Conservation (phyloP, 2,888 invertebrate genomes). For the Hoplodrina ambigua region DNA sequence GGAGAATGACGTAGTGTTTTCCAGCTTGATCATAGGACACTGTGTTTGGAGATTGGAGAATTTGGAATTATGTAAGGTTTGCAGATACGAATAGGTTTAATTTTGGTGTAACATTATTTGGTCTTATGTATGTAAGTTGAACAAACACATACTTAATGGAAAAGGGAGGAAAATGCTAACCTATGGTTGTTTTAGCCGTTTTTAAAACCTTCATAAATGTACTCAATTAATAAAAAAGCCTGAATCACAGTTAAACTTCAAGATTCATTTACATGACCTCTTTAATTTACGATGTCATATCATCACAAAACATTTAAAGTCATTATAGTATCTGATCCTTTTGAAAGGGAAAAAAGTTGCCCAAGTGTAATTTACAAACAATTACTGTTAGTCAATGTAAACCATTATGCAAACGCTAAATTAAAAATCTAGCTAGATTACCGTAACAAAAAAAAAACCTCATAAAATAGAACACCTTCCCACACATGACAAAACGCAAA, state of each 20-base stretch:
- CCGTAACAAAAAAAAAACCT: conserved; percentile 21
- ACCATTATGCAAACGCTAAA: conserved; percentile 29
- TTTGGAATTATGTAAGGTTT: neutral
- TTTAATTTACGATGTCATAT: neutral
- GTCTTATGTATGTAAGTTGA: no score
- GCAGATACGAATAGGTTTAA: no score
- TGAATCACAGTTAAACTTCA: no score
- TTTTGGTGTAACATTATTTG: neutral
- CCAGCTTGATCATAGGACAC: conserved; percentile 21
- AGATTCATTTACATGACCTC: neutral
- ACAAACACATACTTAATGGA: neutral
- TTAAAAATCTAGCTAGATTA: conserved; percentile 29
- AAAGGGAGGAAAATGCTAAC: no score
- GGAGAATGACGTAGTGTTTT: conserved; percentile 32
- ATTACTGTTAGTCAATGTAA: conserved; percentile 6
- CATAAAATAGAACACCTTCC: conserved; percentile 48
- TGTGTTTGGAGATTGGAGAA: neutral
- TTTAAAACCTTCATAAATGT: no score
- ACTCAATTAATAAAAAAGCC: no score
- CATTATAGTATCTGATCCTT: no score
- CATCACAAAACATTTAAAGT: no score
- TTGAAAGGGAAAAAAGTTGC: neutral
- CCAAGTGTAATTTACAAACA: neutral
- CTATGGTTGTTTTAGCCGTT: no score
- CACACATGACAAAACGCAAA: conserved; percentile 57